Conservation (phyloP, 2,113 vertebrate species). For the Choloepus hoffmanni region DNA sequence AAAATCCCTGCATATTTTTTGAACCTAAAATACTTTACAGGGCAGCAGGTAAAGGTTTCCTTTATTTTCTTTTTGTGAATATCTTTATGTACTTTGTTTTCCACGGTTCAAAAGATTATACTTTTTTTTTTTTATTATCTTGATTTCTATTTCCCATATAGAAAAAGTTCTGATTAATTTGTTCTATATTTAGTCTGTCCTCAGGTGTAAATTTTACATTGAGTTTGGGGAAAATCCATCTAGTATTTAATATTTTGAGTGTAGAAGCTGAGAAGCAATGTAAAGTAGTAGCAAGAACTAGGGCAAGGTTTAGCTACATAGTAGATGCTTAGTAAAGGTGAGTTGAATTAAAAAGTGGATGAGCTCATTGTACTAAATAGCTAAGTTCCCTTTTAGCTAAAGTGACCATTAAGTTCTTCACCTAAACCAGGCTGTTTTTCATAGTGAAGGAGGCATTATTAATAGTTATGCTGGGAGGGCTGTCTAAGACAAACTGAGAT, state of each 20-base stretch:
- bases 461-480: not conserved
- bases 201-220: not conserved
- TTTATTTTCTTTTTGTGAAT: slow-evolving; percentile 60
- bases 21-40: slow-evolving; percentile 99
- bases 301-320: not conserved
- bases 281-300: not conserved
- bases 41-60: slow-evolving; percentile 94
- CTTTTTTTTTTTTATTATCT: not conserved
- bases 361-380: not conserved
- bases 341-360: not conserved
- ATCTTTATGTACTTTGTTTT: slow-evolving; percentile 50
- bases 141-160: slow-evolving; percentile 47
- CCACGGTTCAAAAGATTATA: not conserved
- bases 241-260: slow-evolving; percentile 51
- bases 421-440: not conserved
- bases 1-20: slow-evolving; percentile 99
- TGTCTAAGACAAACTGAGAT: not conserved
- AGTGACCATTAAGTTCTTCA: not conserved
- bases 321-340: not conserved
- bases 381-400: not conserved
- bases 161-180: slow-evolving; percentile 28
- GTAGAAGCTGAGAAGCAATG: not conserved
- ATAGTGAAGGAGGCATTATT: not conserved
- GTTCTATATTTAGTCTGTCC: slow-evolving; percentile 43
- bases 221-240: not conserved